A percentile compares a stretch with the other conserved stretches of the same genome.
Conservation (phyloP, 2,797 vertebrate genomes). For the Potorous gilbertii region DNA sequence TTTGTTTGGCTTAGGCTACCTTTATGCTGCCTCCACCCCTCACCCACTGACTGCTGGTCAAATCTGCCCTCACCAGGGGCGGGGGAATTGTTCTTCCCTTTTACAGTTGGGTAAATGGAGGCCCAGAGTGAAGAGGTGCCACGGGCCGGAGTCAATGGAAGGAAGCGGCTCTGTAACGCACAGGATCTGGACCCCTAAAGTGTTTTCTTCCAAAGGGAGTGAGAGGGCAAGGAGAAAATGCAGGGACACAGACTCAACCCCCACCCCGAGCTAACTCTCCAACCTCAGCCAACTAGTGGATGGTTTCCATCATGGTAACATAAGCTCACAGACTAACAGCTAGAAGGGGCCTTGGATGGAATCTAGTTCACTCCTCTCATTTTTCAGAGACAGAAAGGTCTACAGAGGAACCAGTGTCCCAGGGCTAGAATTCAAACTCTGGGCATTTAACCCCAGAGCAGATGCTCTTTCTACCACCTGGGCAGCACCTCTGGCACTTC, state of each 20-base stretch:
- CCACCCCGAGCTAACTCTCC: background rate
- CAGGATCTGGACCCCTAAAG: background rate
- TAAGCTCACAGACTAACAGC: background rate
- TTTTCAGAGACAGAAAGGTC: background rate
- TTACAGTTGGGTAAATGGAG: background rate
- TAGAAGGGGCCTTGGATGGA: background rate
- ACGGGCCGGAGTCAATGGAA: background rate
- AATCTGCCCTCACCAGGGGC: background rate
- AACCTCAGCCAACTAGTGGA: background rate
- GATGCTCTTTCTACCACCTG: background rate
- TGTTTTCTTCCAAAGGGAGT: background rate
- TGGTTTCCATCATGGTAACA: background rate
- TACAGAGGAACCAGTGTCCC: background rate
- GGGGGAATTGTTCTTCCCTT: background rate
- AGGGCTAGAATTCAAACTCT: background rate
- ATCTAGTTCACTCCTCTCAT: background rate
- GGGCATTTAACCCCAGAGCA: background rate
- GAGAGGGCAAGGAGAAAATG: background rate
- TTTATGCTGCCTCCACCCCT: slow-evolving; percentile 39
- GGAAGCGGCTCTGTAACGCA: background rate
- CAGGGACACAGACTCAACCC: background rate
- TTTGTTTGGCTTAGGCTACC: slow-evolving; percentile 72
- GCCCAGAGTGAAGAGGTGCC: too few species aligned
- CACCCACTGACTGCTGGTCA: background rate
- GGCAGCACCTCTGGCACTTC: background rate